A percentile compares a stretch with the other conserved stretches of the same genome.
Evolutionary conservation across 2,888 invertebrate species (phyloP).

Genomic region (Rhamnusium bicolor): DNA sequence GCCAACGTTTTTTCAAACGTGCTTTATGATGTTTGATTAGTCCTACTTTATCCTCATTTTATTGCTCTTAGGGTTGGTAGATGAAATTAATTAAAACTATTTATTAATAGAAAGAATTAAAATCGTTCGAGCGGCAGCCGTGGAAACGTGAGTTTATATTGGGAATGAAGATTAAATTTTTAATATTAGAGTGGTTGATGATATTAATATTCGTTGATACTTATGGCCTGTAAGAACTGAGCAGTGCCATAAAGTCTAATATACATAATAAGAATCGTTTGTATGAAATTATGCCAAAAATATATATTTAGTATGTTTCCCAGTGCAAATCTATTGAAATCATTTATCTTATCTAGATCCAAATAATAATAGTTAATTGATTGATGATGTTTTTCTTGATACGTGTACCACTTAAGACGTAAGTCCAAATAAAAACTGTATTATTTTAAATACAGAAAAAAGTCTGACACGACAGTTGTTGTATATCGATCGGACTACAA

Average conservation of each 20-base stretch:
- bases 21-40: constrained; percentile 65
- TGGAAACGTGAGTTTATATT: constrained; percentile 15
- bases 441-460: too few relatives aligned
- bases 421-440: too few relatives aligned
- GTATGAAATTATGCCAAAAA: too few relatives aligned
- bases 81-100: constrained; percentile 35
- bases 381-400: too few relatives aligned
- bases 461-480: too few relatives aligned
- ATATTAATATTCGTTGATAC: not conserved
- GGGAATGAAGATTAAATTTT: constrained; percentile 24
- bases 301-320: too few relatives aligned
- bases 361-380: too few relatives aligned
- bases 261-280: not conserved
- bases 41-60: constrained; percentile 54
- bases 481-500: too few relatives aligned
- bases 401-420: too few relatives aligned
- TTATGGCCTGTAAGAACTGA: not conserved
- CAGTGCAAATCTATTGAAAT: too few relatives aligned
- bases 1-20: constrained; percentile 58
- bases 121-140: not conserved
- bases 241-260: not conserved
- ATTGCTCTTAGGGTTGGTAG: constrained; percentile 13
- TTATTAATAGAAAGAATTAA: constrained; percentile 25
- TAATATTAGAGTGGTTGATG: constrained; percentile 14
- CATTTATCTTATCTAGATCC: too few relatives aligned